Percentiles rank a stretch among this genome's conserved stretches.
Evolutionary conservation across 1,140 invertebrate genomes (phyloP).

Genomic region (Scylla paramamosain): DNA sequence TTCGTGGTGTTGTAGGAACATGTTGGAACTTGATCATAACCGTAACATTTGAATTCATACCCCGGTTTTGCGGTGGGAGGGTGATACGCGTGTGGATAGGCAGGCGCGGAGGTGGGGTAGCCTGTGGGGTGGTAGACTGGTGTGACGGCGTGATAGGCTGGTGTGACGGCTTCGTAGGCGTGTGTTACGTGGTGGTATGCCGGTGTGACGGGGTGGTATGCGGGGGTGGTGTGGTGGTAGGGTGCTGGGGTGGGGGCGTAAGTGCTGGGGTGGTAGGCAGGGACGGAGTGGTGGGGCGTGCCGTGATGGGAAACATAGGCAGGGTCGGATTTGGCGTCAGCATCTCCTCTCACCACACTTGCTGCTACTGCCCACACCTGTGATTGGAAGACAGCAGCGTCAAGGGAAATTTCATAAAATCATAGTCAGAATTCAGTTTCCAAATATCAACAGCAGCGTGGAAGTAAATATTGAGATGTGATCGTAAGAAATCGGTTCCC

Average conservation of each 20-base stretch:
- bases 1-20: constrained; percentile 78
- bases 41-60: constrained; percentile 37
- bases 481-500: too few species aligned
- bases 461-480: too few species aligned
- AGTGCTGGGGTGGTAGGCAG: constrained; percentile 17
- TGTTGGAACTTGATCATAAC: constrained; percentile 57
- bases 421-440: too few species aligned
- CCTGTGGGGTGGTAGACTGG: constrained; percentile 24
- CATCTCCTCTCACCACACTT: background rate
- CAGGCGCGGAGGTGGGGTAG: background rate
- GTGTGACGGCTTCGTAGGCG: constrained; percentile 23
- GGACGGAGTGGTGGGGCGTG: background rate
- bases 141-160: constrained; percentile 28
- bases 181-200: constrained; percentile 5
- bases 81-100: background rate
- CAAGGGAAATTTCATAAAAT: too few species aligned
- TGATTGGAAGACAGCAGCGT: background rate
- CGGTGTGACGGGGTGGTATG: background rate
- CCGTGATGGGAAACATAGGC: constrained; percentile 36
- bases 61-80: background rate
- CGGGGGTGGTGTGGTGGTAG: background rate
- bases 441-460: too few species aligned
- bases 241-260: background rate
- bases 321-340: background rate
- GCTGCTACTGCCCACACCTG: background rate